A percentile compares a stretch with the other conserved stretches of the same genome.
Conservation (phyloP, 2,797 vertebrate species). For the Rousettus madagascariensis region DNA sequence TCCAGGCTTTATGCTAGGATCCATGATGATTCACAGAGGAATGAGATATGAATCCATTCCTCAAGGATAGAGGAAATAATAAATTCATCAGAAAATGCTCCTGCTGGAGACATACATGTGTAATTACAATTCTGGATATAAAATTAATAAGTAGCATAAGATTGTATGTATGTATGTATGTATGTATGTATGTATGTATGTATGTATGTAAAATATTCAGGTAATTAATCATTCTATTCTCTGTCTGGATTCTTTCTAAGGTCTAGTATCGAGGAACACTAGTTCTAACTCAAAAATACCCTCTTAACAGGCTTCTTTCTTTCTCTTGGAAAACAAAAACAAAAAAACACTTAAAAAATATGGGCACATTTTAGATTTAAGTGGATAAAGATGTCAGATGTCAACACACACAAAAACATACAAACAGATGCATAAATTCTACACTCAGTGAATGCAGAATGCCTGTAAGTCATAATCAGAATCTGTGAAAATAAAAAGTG, state of each 20-base stretch:
- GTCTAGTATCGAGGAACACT: not conserved
- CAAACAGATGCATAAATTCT: not conserved
- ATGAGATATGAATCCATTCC: not conserved
- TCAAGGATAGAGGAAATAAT: not conserved
- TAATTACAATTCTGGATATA: not conserved
- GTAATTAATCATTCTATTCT: not conserved
- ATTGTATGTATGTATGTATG: too few species aligned
- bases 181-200: too few species aligned
- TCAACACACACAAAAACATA: not conserved
- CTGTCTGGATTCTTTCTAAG: not conserved
- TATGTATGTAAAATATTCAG: too few species aligned
- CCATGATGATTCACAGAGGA: not conserved
- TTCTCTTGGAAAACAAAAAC: not conserved
- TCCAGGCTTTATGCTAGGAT: not conserved
- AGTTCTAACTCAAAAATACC: not conserved
- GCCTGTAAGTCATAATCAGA: not conserved
- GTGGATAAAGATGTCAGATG: not conserved
- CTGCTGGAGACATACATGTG: not conserved
- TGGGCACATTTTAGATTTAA: not conserved
- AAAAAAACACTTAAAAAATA: not conserved
- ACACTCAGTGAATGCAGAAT: not conserved
- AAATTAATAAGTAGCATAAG: not conserved
- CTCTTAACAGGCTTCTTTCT: not conserved
- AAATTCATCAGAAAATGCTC: constrained; percentile 8
- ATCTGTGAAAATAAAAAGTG: not conserved